phyloP scores from a whole-genome alignment of 2,888 invertebrate species.

The Lochmaea crataegi region DNA sequence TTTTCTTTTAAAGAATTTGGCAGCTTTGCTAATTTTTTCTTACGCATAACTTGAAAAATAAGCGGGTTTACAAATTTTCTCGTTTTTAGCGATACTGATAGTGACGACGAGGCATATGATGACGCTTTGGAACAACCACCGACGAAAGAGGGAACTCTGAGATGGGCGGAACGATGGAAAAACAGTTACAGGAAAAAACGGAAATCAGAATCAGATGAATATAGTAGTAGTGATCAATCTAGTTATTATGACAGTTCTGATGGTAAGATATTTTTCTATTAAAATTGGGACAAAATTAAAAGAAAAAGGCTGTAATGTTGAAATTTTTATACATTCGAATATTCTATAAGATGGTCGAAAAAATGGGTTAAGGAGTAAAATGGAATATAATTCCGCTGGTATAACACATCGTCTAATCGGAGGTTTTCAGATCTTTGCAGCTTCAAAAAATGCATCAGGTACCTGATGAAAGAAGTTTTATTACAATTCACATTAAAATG shows the following conservation, averaged over 20 bases:
- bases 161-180: constrained; percentile 78
- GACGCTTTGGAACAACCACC: constrained; percentile 75
- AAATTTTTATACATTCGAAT: no score
- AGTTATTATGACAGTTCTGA: constrained; percentile 67
- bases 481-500: not conserved
- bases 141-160: constrained; percentile 76
- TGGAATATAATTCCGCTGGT: no score
- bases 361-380: no score
- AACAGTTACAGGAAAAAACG: constrained; percentile 65
- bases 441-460: no score
- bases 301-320: no score
- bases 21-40: no score
- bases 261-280: constrained; percentile 54
- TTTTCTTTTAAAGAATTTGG: no score
- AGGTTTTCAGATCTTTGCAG: no score
- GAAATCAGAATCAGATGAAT: constrained; percentile 61
- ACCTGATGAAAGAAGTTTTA: no score
- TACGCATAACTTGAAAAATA: not conserved
- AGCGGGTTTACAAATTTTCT: not conserved
- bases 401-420: no score
- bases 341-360: no score
- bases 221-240: constrained; percentile 61
- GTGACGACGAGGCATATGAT: constrained; percentile 75
- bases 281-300: no score
- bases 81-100: constrained; percentile 68